A percentile compares a stretch with the other conserved stretches of the same genome.
These are phyloP conservation scores for Heptranchias perlo DNA, from an alignment of 2,113 vertebrate genomes.

Conservation along the genomic window DNA sequence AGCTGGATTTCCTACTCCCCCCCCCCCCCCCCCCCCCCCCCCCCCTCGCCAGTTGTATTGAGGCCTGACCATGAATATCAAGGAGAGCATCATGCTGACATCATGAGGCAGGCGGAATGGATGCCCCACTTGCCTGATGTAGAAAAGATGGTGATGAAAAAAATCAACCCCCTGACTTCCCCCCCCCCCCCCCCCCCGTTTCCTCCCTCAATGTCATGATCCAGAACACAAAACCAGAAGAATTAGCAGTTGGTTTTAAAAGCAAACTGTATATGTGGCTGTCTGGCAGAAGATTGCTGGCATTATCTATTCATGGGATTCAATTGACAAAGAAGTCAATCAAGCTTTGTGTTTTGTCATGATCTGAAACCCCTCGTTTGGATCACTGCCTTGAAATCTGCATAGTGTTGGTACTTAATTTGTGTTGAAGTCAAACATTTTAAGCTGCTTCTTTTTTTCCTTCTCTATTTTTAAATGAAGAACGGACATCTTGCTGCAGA, in stretches of 20 bases:
- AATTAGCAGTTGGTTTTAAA: neutral
- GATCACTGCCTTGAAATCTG: neutral
- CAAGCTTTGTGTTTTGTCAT: neutral
- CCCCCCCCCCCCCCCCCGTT: neutral
- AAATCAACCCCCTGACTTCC: too few species aligned
- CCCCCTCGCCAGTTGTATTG: neutral
- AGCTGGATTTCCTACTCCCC: neutral
- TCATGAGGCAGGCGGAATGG: neutral
- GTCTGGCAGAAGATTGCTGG: neutral
- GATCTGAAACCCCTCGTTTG: neutral
- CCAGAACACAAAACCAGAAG: neutral
- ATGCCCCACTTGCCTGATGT: neutral
- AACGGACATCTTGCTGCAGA: constrained; percentile 78
- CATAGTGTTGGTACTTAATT: neutral
- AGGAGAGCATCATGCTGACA: neutral
- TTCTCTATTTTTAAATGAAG: constrained; percentile 41
- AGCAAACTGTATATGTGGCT: neutral
- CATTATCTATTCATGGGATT: neutral
- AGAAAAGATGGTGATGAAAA: neutral
- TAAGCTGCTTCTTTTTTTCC: neutral
- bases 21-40: neutral
- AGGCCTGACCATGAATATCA: neutral
- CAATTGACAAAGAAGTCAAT: neutral
- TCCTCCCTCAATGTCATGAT: too few species aligned
- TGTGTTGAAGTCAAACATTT: neutral